Evolutionary conservation across 2,797 vertebrate species (phyloP).

Genomic region (Bryconaethiops microstoma): DNA sequence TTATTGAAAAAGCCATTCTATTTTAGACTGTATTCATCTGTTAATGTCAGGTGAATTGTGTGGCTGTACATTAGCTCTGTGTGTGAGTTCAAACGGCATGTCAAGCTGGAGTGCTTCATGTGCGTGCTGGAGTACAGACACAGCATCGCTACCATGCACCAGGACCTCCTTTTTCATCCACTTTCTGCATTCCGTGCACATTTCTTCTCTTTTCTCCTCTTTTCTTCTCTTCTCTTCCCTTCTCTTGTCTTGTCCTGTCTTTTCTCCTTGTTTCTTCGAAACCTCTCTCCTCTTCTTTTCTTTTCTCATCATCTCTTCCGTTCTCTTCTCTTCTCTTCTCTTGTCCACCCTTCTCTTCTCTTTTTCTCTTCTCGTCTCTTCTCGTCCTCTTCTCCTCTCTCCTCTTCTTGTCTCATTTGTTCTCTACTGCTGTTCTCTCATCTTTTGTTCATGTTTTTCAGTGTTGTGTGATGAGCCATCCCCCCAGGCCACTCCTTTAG

Average conservation of each 20-base stretch:
- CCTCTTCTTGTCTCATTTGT: not conserved
- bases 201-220: not conserved
- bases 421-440: conserved; percentile 14
- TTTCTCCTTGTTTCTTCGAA: not conserved
- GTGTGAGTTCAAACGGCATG: not conserved
- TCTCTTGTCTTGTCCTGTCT: not conserved
- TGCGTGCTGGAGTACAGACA: not conserved
- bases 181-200: not conserved
- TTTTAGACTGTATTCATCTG: not conserved
- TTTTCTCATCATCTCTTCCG: too few species aligned
- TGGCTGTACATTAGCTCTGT: not conserved
- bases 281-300: not conserved
- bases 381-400: too few species aligned
- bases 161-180: conserved; percentile 4
- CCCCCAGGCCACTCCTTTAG: conserved; percentile 19
- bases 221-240: not conserved
- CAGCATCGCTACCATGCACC: not conserved
- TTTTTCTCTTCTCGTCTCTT: too few species aligned
- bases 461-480: conserved; percentile 21
- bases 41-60: not conserved
- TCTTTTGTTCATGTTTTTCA: conserved; percentile 21
- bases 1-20: not conserved
- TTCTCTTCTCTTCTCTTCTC: too few species aligned
- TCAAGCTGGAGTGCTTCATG: not conserved
- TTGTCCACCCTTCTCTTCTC: too few species aligned